Base-by-base conservation (phyloP, 2,888 invertebrate species). In the Diplolepis rosae region DNA sequence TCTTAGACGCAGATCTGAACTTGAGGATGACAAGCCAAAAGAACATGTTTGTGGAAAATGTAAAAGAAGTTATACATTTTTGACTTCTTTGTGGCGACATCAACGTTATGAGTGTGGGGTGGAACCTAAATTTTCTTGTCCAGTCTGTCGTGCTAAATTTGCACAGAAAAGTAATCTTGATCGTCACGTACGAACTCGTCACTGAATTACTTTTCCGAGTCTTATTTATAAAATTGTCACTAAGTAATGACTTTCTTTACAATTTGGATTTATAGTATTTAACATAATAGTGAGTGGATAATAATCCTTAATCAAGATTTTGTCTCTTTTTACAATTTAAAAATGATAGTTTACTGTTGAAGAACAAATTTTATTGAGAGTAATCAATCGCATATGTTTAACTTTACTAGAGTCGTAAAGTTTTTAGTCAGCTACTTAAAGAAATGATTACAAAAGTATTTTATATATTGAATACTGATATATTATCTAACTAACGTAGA, bases 101-200 rank as follows among this genome's bases (percentile, higher is more conserved):
- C 80, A 88, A 76, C 89, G 88, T 72, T 89, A 87, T 73, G 90
- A 90, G 73, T 90, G 90, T 79, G 87, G 87, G 3, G 84, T 82
- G 61, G 83, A 85, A 22, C 76, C 81, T 13, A 80, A 78, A 42
- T 85, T 84, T 65, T 76, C 75, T 4, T 87, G 87, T 68, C 75
- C 78, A 61, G 68, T 85, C 4, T 87, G 86, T 65, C 76, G 75
- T 4, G 79, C 80, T 3, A 82, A 82, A 56, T 86, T 83, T 73
- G 83, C 84, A 22, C 84, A 85, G 56, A 85, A 84, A 50, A 83
- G 81, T 73, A 83, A 82, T 39, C 74, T 86, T 32, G 89, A 90
- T 75, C 87, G 90, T 30, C 91, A 91, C 77, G 87, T 91, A 78
- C 80, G 83, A 61, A 84, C 80, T 66, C 80, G 83, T 22, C 88